Evolutionary conservation across 2,888 invertebrate genomes (phyloP).

Genomic region (Xylocampa areola): DNA sequence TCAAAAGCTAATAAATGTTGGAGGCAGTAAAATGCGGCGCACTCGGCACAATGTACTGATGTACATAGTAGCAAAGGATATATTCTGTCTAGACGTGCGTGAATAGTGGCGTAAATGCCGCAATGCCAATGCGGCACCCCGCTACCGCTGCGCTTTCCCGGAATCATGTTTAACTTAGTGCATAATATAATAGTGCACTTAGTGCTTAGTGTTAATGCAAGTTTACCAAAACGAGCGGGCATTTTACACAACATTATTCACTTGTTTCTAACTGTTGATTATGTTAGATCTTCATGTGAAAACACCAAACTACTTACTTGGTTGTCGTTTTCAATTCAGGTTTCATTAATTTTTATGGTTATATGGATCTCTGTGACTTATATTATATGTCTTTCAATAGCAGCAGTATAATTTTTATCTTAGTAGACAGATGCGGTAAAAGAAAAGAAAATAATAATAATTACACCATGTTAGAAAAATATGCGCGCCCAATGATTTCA

Average conservation of each 20-base stretch:
- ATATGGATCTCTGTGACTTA: no score
- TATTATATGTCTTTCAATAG: no score
- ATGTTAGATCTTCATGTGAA: conserved; percentile 1
- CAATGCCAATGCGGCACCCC: conserved; percentile 37
- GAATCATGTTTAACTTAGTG: conserved; percentile 27
- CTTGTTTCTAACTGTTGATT: conserved; percentile 2
- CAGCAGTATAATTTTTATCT: no score
- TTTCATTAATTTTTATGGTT: no score
- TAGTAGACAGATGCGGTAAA: no score
- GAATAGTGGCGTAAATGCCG: conserved; percentile 58
- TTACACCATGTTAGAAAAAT: background rate
- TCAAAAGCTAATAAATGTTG: conserved; percentile 50
- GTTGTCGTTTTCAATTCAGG: no score
- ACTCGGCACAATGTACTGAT: conserved; percentile 6
- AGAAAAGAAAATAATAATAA: background rate
- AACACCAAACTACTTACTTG: background rate
- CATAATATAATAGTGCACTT: no score
- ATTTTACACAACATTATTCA: conserved; percentile 7
- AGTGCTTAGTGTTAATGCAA: conserved; percentile 16
- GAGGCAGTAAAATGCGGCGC: conserved; percentile 36
- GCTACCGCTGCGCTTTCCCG: conserved; percentile 12
- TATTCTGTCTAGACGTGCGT: conserved; percentile 75
- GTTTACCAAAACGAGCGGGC: conserved; percentile 20
- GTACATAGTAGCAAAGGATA: conserved; percentile 32
- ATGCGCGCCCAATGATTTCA: no score